These are phyloP conservation scores for Semnornis frantzii DNA, from an alignment of 2,113 vertebrate species.

Conservation along the genomic window DNA sequence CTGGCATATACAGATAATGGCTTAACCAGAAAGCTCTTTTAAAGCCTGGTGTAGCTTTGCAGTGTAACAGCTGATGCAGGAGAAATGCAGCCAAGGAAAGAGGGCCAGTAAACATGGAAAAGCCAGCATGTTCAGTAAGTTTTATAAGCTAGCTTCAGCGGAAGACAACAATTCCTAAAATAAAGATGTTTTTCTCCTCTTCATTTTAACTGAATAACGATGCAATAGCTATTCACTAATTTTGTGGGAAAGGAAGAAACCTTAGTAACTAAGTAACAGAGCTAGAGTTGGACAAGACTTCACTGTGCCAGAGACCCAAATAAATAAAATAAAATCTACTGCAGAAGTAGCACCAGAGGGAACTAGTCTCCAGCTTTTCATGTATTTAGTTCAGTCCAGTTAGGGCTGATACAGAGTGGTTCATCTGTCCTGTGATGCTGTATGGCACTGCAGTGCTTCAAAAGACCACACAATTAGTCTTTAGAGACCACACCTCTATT, in stretches of 20 bases:
- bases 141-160: background rate
- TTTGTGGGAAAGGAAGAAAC: background rate
- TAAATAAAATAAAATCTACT: background rate
- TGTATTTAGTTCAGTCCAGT: background rate
- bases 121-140: background rate
- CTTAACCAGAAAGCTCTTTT: background rate
- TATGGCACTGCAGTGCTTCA: background rate
- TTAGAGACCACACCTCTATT: background rate
- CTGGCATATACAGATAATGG: background rate
- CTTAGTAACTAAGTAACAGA: background rate
- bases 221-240: background rate
- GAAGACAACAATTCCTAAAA: background rate
- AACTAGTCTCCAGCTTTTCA: background rate
- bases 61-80: background rate
- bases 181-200: background rate
- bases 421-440: background rate
- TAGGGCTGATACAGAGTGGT: background rate
- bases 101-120: background rate
- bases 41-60: background rate
- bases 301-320: background rate
- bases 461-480: background rate
- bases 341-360: background rate
- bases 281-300: background rate
- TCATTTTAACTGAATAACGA: background rate
- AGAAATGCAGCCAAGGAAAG: background rate